Percentiles rank a stretch among this genome's conserved stretches.
Conservation (phyloP, 92 coral and sea anemone species). For the Epizoanthus ramosus region DNA sequence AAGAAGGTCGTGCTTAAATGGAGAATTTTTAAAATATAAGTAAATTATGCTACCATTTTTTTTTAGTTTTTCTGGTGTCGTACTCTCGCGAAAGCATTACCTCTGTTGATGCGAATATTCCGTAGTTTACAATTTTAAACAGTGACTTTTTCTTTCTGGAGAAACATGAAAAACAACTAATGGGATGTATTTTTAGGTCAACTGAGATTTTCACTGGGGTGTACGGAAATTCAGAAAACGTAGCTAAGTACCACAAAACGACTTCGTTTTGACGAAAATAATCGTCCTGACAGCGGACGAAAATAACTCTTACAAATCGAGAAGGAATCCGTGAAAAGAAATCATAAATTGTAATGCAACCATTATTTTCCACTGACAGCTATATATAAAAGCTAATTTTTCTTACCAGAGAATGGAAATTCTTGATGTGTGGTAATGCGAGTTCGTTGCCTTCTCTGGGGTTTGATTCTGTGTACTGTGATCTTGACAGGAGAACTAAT, state of each 20-base stretch:
- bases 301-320: background rate
- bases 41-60: too few species aligned
- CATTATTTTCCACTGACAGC: background rate
- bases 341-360: background rate
- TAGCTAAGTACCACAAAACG: background rate
- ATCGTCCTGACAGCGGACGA: background rate
- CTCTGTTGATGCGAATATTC: too few species aligned
- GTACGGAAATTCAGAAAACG: background rate
- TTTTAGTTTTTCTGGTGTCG: too few species aligned
- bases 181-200: background rate
- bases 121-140: too few species aligned
- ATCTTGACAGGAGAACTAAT: background rate
- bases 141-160: too few species aligned
- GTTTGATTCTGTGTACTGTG: background rate
- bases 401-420: constrained; percentile 11
- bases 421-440: background rate
- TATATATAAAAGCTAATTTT: background rate
- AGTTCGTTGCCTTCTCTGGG: background rate
- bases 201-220: background rate
- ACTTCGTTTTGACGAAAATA: background rate
- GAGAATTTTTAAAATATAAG: too few species aligned
- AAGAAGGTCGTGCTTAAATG: too few species aligned
- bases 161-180: too few species aligned
- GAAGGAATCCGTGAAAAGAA: background rate
- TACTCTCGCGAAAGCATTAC: too few species aligned